phyloP scores from a whole-genome alignment of 1,140 invertebrate species.

The Hirudo medicinalis region DNA sequence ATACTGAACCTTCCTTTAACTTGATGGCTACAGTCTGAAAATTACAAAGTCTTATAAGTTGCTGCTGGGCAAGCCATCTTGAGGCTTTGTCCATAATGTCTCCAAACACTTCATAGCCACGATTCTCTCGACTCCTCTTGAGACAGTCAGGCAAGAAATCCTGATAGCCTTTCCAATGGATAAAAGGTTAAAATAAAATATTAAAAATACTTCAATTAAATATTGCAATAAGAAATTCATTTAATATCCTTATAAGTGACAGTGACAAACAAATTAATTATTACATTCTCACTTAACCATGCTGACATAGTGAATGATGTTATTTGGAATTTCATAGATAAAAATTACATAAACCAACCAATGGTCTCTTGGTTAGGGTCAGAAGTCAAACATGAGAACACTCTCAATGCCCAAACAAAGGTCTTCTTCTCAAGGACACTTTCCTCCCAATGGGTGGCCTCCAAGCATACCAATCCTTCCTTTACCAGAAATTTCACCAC shows the following conservation, averaged over 20 bases:
- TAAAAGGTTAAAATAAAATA: neutral
- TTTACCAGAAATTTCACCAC: constrained; percentile 10
- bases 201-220: neutral
- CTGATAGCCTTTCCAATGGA: constrained; percentile 14
- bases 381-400: neutral
- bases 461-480: neutral
- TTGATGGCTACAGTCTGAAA: neutral
- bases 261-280: neutral
- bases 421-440: neutral
- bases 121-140: constrained; percentile 17
- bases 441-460: constrained; percentile 7
- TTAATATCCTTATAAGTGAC: neutral
- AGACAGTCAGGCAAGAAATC: constrained; percentile 19
- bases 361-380: neutral
- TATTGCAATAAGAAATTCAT: neutral
- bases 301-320: too few relatives aligned
- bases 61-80: constrained; percentile 1
- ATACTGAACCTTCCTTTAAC: neutral
- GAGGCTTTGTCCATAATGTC: constrained; percentile 6
- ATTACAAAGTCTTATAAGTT: constrained; percentile 8
- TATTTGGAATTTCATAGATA: neutral
- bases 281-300: neutral
- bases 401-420: neutral
- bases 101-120: constrained; percentile 12
- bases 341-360: neutral